Evolutionary conservation across 2,797 vertebrate genomes (phyloP).

Genomic region (Coreius guichenoti): DNA sequence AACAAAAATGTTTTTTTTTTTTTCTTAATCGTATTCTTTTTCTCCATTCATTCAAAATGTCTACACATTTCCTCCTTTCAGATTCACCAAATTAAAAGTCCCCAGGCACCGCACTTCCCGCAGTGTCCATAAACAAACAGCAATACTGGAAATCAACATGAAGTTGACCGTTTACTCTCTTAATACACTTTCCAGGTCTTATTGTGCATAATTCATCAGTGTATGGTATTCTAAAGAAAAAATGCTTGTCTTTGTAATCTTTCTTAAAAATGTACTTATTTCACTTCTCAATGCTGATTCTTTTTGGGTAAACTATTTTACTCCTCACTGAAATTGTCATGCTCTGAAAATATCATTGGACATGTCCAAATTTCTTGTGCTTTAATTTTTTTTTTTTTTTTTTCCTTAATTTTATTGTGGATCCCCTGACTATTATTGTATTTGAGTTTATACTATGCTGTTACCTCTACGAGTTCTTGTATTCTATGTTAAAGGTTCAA

Average conservation of each 20-base stretch:
- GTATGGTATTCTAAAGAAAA: neutral
- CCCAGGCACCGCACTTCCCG: neutral
- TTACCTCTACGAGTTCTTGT: neutral
- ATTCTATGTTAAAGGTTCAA: neutral
- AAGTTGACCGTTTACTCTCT: neutral
- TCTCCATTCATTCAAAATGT: neutral
- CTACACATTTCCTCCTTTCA: neutral
- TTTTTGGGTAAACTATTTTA: slow-evolving; percentile 18
- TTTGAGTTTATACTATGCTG: neutral
- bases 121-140: neutral
- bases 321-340: neutral
- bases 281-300: neutral
- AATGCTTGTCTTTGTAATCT: neutral
- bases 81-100: neutral
- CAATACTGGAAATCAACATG: neutral
- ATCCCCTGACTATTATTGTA: neutral
- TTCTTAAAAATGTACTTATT: neutral
- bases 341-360: neutral
- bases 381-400: neutral
- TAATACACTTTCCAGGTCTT: neutral
- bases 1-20: too few relatives aligned
- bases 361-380: neutral
- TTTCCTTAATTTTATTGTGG: too few relatives aligned
- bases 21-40: too few relatives aligned
- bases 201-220: neutral